phyloP scores from a whole-genome alignment of 2,797 vertebrate genomes.

The Acanthornis magna region DNA sequence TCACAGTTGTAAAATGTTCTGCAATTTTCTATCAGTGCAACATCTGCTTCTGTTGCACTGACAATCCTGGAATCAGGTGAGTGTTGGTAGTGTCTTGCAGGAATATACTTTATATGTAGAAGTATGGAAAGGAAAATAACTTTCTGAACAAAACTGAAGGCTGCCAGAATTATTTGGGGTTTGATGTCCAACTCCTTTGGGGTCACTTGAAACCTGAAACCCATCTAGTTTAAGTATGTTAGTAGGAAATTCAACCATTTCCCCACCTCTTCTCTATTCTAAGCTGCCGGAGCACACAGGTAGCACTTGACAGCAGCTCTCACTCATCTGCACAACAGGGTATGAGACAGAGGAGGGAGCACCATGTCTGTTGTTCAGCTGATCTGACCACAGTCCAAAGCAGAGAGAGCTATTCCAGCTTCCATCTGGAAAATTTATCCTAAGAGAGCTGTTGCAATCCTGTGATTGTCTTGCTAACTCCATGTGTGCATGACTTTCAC shows the following conservation, averaged over 20 bases:
- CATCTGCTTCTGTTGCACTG: neutral
- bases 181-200: neutral
- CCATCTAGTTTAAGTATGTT: neutral
- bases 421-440: conserved; percentile 35
- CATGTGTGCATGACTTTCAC: neutral
- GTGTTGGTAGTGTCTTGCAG: neutral
- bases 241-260: neutral
- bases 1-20: neutral
- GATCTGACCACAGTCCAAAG: neutral
- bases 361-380: neutral
- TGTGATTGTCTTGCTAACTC: neutral
- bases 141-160: neutral
- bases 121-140: neutral
- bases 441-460: conserved; percentile 1
- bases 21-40: neutral
- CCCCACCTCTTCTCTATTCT: neutral
- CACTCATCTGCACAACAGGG: neutral
- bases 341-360: neutral
- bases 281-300: neutral
- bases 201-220: neutral
- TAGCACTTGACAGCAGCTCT: neutral
- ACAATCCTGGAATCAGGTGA: neutral
- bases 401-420: neutral
- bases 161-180: neutral
- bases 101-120: neutral